phyloP scores from a whole-genome alignment of 2,113 vertebrate species.

The Psammodynastes pulverulentus region DNA sequence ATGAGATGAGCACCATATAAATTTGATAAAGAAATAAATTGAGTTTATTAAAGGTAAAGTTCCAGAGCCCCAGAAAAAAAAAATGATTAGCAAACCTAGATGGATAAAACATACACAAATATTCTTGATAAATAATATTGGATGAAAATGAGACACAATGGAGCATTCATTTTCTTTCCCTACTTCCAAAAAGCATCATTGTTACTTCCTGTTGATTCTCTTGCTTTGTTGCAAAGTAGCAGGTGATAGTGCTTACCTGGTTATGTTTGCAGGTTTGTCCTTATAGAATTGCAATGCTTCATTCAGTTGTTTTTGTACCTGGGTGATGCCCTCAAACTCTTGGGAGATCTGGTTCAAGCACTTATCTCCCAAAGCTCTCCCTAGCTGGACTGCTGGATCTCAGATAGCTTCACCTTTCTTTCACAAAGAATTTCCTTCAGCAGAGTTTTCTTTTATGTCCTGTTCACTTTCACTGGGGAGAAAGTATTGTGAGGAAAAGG shows the following conservation, averaged over 20 bases:
- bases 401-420: background rate
- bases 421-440: background rate
- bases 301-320: background rate
- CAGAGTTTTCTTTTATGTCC: background rate
- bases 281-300: background rate
- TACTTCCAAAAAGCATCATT: background rate
- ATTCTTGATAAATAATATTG: background rate
- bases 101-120: background rate
- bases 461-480: background rate
- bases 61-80: background rate
- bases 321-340: background rate
- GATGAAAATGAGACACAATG: background rate
- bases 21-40: background rate
- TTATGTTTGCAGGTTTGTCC: background rate
- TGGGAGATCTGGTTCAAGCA: background rate
- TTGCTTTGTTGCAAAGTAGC: background rate
- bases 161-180: background rate
- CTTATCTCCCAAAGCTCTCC: background rate
- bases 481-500: background rate
- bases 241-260: background rate
- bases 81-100: background rate
- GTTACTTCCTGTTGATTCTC: background rate
- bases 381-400: background rate
- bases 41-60: background rate
- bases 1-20: background rate